These are phyloP conservation scores for Alligator sinensis DNA, from an alignment of 2,113 vertebrate species.

Conservation along the genomic window DNA sequence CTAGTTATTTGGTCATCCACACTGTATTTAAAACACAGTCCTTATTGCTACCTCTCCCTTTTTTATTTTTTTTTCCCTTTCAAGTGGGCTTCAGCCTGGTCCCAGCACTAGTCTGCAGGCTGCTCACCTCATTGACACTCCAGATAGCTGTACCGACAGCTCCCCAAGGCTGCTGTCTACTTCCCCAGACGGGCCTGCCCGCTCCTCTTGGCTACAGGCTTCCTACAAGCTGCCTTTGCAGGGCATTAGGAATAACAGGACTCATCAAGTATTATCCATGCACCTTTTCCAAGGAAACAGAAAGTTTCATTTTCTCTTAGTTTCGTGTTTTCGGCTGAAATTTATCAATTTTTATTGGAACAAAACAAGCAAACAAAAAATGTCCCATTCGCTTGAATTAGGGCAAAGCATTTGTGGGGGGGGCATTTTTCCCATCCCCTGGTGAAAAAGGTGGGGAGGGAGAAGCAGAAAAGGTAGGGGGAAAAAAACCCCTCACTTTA, in stretches of 20 bases:
- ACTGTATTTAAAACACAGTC: neutral
- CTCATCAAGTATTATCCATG: neutral
- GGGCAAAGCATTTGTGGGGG: neutral
- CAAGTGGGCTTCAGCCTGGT: neutral
- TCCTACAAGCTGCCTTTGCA: neutral
- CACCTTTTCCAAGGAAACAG: neutral
- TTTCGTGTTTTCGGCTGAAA: neutral
- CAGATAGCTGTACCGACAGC: neutral
- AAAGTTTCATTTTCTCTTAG: neutral
- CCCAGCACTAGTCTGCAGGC: neutral
- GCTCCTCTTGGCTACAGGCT: neutral
- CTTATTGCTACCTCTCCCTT: neutral
- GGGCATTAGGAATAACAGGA: neutral
- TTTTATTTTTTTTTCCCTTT: neutral
- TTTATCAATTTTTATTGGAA: neutral
- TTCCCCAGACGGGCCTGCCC: neutral
- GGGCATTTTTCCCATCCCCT: neutral
- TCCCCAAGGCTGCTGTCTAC: neutral
- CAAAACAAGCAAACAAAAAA: neutral
- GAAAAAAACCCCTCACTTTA: neutral
- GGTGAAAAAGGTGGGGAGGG: neutral
- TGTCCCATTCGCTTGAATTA: neutral
- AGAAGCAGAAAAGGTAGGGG: neutral
- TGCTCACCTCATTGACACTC: neutral
- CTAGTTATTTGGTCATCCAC: neutral